These are phyloP conservation scores for Ceratothoa steindachneri DNA, from an alignment of 2,888 invertebrate genomes.

Conservation along the genomic window DNA sequence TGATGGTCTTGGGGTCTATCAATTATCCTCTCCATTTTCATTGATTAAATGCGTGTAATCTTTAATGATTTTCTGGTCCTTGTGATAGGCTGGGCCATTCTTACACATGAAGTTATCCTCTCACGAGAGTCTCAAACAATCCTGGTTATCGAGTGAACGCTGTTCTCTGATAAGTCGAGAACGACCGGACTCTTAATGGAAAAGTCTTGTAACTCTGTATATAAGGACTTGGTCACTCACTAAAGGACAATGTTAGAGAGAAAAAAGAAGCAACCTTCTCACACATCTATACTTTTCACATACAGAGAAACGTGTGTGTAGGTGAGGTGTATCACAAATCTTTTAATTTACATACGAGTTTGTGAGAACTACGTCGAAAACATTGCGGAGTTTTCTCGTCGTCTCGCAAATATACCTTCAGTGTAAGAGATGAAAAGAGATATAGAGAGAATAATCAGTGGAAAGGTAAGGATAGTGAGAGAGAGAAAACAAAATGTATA, in stretches of 20 bases:
- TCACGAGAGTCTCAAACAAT: not conserved
- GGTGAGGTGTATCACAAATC: too few relatives aligned
- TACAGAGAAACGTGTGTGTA: too few relatives aligned
- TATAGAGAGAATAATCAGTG: not conserved
- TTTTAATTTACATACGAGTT: too few relatives aligned
- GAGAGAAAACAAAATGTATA: constrained; percentile 2
- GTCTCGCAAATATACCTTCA: too few relatives aligned
- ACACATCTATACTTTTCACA: too few relatives aligned
- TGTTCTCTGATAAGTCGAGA: not conserved
- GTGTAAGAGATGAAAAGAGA: too few relatives aligned
- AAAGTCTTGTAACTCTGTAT: not conserved
- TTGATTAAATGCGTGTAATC: not conserved
- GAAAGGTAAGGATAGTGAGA: not conserved
- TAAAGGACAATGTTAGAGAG: not conserved
- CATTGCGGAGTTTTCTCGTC: too few relatives aligned
- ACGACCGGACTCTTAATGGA: not conserved
- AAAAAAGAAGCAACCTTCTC: not conserved
- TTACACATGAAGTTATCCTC: not conserved
- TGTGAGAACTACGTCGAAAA: too few relatives aligned
- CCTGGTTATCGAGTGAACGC: not conserved
- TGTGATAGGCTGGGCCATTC: not conserved
- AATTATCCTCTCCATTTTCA: not conserved
- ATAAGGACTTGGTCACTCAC: not conserved
- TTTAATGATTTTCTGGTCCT: not conserved
- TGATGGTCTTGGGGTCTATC: not conserved